Evolutionary conservation across 2,113 vertebrate genomes (phyloP).

Genomic region (Fulmarus glacialis): DNA sequence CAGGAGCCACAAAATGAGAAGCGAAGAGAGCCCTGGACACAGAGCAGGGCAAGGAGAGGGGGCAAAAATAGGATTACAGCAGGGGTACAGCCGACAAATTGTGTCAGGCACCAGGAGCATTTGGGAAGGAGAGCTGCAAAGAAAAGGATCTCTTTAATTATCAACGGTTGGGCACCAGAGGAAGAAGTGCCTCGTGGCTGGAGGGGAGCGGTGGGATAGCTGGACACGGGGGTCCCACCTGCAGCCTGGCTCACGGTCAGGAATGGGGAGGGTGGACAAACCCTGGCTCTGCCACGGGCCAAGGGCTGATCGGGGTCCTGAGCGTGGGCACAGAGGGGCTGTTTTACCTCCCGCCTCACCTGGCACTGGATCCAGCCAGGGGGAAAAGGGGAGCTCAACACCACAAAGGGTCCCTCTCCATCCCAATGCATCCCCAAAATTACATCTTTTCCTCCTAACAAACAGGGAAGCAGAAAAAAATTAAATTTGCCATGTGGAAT

Average conservation of each 20-base stretch:
- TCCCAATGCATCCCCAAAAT: accelerated
- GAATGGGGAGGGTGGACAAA: neutral
- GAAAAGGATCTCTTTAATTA: neutral
- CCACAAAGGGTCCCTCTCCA: neutral
- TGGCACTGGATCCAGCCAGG: neutral
- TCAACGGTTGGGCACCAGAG: neutral
- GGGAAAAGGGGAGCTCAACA: neutral
- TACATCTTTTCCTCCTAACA: neutral
- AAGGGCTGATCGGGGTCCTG: neutral
- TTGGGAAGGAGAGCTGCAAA: neutral
- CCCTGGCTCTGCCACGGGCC: accelerated
- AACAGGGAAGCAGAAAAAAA: neutral
- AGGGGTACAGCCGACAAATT: neutral
- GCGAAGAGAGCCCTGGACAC: neutral
- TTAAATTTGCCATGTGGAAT: neutral
- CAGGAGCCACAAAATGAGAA: neutral
- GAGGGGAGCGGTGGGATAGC: accelerated
- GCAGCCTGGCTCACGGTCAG: accelerated
- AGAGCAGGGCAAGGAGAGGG: neutral
- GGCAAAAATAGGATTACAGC: neutral
- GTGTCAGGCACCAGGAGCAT: neutral
- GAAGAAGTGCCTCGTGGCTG: accelerated
- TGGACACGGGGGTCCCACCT: accelerated
- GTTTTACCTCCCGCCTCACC: accelerated
- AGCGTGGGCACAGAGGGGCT: neutral